These are phyloP conservation scores for Tapera naevia DNA, from an alignment of 2,797 vertebrate genomes.

Conservation along the genomic window DNA sequence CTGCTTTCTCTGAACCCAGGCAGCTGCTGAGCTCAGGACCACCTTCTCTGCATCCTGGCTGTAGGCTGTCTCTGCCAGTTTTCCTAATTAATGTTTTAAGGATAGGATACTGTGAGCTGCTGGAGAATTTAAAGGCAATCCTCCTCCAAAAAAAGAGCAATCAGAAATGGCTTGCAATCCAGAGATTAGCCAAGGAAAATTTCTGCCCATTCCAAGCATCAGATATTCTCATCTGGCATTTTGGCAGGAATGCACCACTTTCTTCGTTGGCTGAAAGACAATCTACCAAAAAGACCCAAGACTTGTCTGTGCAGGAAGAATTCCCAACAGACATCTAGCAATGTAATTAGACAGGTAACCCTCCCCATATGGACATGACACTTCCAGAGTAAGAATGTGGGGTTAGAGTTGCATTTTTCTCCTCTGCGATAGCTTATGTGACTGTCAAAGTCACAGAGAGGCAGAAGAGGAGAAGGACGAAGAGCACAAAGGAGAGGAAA, in stretches of 20 bases:
- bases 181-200: background rate
- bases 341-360: conserved; percentile 5
- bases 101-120: background rate
- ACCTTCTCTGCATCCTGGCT: background rate
- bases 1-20: background rate
- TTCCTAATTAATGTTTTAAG: background rate
- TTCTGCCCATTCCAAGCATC: background rate
- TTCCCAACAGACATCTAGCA: background rate
- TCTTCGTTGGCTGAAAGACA: conserved; percentile 14
- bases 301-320: conserved; percentile 56
- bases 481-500: background rate
- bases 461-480: background rate
- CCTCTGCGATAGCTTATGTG: background rate
- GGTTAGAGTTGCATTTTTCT: conserved; percentile 36
- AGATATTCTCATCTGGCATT: conserved; percentile 27
- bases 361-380: conserved; percentile 50
- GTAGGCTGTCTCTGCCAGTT: background rate
- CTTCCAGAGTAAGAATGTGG: conserved; percentile 38
- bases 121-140: background rate
- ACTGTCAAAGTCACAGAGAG: background rate
- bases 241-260: conserved; percentile 14
- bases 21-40: background rate
- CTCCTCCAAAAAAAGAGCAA: background rate
- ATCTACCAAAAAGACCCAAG: conserved; percentile 22
- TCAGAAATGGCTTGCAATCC: background rate